phyloP scores from a whole-genome alignment of 92 coral and sea anemone genomes.

The Desmophyllum pertusum region DNA sequence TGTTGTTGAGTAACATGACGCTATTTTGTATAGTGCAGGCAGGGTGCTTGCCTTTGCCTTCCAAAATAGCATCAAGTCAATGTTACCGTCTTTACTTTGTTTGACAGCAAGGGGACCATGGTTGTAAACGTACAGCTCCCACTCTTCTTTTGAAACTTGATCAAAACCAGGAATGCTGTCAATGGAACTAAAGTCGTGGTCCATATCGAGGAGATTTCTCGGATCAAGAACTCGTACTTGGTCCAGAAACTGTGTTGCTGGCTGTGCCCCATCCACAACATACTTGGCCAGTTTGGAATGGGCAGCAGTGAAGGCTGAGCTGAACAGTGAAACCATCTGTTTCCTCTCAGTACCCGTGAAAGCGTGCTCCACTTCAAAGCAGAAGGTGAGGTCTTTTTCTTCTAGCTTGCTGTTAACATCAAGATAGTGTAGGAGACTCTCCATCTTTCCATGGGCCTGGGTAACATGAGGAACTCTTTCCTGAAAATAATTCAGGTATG shows the following conservation, averaged over 20 bases:
- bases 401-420: too few species aligned
- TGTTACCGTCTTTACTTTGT: background rate
- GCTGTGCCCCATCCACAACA: background rate
- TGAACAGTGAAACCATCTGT: too few species aligned
- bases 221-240: slow-evolving; percentile 59
- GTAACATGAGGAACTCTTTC: too few species aligned
- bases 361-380: too few species aligned
- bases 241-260: slow-evolving; percentile 48
- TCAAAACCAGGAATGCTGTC: background rate
- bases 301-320: background rate
- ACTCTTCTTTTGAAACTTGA: too few species aligned
- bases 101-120: background rate
- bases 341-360: too few species aligned
- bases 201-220: slow-evolving; percentile 27
- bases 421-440: too few species aligned
- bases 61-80: background rate
- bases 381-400: too few species aligned
- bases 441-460: too few species aligned
- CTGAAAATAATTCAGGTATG: too few species aligned
- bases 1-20: background rate
- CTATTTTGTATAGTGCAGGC: background rate
- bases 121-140: background rate
- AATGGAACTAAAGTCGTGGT: background rate
- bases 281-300: background rate
- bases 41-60: background rate